Evolutionary conservation across 2,888 invertebrate species (phyloP).

Genomic region (Deroplatys truncata): DNA sequence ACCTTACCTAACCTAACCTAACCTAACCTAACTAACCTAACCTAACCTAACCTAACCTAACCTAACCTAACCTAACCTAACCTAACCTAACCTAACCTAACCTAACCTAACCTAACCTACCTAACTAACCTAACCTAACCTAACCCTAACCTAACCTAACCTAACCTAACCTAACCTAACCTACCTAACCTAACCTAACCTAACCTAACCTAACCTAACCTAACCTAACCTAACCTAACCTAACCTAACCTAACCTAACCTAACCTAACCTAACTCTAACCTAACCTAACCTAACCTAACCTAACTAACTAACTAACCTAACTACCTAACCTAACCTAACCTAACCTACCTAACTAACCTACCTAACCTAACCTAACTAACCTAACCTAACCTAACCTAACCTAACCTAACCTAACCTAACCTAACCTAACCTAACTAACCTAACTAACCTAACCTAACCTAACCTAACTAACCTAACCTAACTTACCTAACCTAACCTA

Average conservation of each 20-base stretch:
- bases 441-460: no score
- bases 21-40: slow-evolving; percentile 25
- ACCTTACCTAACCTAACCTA: slow-evolving; percentile 27
- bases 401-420: slow-evolving; percentile 20
- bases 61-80: not conserved
- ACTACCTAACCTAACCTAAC: not conserved
- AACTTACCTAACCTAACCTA: slow-evolving; percentile 1
- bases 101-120: not conserved
- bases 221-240: no score
- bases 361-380: slow-evolving; percentile 8
- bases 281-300: slow-evolving; percentile 25
- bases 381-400: slow-evolving; percentile 35
- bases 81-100: slow-evolving; percentile 14
- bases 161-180: slow-evolving; percentile 26
- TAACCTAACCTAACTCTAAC: slow-evolving; percentile 20
- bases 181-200: slow-evolving; percentile 28
- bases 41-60: not conserved
- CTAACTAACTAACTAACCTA: slow-evolving; percentile 3
- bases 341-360: not conserved
- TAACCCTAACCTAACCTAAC: slow-evolving; percentile 17
- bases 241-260: not conserved
- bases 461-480: slow-evolving; percentile 27
- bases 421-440: no score
- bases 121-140: not conserved
- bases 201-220: not conserved